Conservation (phyloP, 2,888 invertebrate genomes). For the Conistra vaccinii region DNA sequence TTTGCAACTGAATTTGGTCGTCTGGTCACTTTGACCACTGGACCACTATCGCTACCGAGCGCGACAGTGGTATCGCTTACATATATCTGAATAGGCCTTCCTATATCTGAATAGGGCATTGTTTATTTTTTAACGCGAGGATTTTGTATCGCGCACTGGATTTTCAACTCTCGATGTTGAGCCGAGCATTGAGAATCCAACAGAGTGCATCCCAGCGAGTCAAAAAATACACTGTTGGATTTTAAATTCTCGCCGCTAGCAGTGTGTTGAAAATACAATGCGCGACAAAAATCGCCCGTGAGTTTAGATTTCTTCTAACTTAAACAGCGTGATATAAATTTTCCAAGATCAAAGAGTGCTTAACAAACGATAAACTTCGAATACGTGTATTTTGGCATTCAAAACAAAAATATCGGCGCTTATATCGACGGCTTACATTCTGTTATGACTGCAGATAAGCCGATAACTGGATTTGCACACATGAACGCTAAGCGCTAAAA, state of each 20-base stretch:
- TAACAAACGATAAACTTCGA: slow-evolving; percentile 20
- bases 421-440: slow-evolving; percentile 42
- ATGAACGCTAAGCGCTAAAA: slow-evolving; percentile 50
- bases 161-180: neutral
- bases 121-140: neutral
- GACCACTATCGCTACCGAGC: too few species aligned
- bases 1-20: too few species aligned
- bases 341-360: slow-evolving; percentile 25
- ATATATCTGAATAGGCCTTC: too few species aligned
- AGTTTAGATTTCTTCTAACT: neutral
- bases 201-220: too few species aligned
- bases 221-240: neutral
- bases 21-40: too few species aligned
- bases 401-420: slow-evolving; percentile 34
- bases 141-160: neutral
- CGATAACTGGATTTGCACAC: slow-evolving; percentile 57
- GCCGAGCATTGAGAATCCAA: too few species aligned
- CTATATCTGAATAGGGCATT: too few species aligned
- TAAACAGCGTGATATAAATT: neutral
- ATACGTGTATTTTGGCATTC: slow-evolving; percentile 3
- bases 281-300: too few species aligned
- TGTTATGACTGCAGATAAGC: slow-evolving; percentile 62
- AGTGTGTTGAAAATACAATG: neutral
- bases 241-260: neutral
- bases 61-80: too few species aligned